Conservation (phyloP, 2,888 invertebrate genomes). For the Hermaeophaga mercurialis region DNA sequence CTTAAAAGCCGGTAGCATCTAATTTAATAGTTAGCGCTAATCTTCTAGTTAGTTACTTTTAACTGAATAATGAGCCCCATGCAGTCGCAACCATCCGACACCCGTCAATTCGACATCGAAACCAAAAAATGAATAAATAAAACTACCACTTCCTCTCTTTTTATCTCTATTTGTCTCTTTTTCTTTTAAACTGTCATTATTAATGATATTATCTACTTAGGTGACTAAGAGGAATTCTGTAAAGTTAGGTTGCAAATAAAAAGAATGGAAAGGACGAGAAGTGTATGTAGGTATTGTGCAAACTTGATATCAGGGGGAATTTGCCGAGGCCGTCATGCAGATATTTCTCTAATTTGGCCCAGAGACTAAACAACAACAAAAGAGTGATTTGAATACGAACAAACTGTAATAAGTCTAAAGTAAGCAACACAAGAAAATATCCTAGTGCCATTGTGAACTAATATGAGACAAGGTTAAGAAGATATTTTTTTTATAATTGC, state of each 20-base stretch:
- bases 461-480: conserved; percentile 31
- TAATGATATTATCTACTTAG: too few relatives aligned
- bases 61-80: conserved; percentile 41
- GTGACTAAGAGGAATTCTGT: too few relatives aligned
- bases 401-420: conserved; percentile 20
- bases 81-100: conserved; percentile 18
- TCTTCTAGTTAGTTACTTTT: conserved; percentile 40
- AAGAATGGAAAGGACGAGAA: too few relatives aligned
- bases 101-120: conserved; percentile 9
- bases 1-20: conserved; percentile 45
- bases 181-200: too few relatives aligned
- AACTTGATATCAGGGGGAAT: conserved; percentile 12
- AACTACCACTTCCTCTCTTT: too few relatives aligned
- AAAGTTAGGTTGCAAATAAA: too few relatives aligned
- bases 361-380: conserved; percentile 28
- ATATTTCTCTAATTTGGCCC: conserved; percentile 21
- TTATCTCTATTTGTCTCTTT: too few relatives aligned
- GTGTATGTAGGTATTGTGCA: too few relatives aligned
- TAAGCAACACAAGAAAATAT: conserved; percentile 16
- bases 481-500: conserved; percentile 4
- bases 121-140: too few relatives aligned
- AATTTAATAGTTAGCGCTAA: conserved; percentile 42
- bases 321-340: background rate
- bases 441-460: conserved; percentile 17
- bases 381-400: conserved; percentile 23